A percentile compares a stretch with the other conserved stretches of the same genome.
Evolutionary conservation across 53 echinoderm and acorn worm genomes (phyloP).

Genomic region (Henricia sp.): DNA sequence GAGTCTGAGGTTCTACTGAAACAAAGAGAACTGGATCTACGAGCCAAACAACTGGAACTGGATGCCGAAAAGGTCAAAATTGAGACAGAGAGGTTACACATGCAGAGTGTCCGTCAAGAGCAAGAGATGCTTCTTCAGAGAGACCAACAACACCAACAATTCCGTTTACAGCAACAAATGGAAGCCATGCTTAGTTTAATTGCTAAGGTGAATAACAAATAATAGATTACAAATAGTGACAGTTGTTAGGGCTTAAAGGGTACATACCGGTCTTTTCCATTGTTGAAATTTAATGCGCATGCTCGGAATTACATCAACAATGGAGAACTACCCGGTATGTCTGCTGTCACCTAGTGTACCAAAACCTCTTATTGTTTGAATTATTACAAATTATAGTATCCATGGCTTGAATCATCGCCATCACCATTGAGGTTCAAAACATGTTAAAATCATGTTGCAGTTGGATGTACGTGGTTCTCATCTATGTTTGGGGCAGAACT

Average conservation of each 20-base stretch:
- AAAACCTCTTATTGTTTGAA: not conserved
- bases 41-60: not conserved
- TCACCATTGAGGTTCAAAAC: not conserved
- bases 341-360: not conserved
- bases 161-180: slow-evolving; percentile 16
- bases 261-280: not conserved
- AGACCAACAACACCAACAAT: not conserved
- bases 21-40: not conserved
- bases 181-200: slow-evolving; percentile 9
- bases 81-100: slow-evolving; percentile 5
- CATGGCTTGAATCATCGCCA: not conserved
- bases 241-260: not conserved
- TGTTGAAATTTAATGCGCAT: not conserved
- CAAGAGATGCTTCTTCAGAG: slow-evolving; percentile 4
- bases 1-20: not conserved
- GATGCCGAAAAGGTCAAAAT: slow-evolving; percentile 19
- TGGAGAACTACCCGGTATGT: not conserved
- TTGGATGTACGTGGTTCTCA: not conserved
- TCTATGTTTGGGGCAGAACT: not conserved
- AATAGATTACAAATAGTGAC: not conserved
- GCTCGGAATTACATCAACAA: not conserved
- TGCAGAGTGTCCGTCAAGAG: slow-evolving; percentile 16
- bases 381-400: not conserved
- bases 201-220: not conserved
- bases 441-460: not conserved